Base-by-base conservation (phyloP, 2,113 vertebrate genomes). In the Leptocoma aspasia region DNA sequence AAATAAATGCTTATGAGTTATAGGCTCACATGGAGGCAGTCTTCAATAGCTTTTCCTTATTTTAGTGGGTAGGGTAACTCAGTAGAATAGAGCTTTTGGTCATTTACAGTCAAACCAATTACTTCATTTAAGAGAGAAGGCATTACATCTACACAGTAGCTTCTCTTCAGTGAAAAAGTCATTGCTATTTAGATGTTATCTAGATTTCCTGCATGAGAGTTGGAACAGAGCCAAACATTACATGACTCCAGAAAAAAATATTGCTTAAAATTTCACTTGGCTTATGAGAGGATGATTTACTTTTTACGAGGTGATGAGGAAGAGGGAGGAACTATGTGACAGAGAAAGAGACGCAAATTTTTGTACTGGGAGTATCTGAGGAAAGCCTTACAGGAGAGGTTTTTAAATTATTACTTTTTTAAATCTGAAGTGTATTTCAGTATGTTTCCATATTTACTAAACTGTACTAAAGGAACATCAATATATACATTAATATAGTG, bases 111-210 rank as follows among this genome's bases (percentile, higher is more conserved):
- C 7, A 7, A 90, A 91, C 31, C 66, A 72, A 68, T 90, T 94
- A 75, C 45, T 90, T 93, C 31, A 63, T 81, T 90, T 86, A 66
- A 60, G 54, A 92, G 37, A 73, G 50, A 92, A 90, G 42, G 53
- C 35, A 49, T 85, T 91, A 81, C 63, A 85, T 54, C 44, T 86
- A n/a, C 59, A 82, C 68, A 75, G 93, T 95, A 96, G 90, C 82
- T 89, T 96, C 76, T 90, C 82, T 95, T 90, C 66, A 93, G n/a
- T 7, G 3, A 86, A 96, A 92, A 90, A 71, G 35, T 59, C 82
- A 5, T 68, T 93, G 44, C 63, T 75, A 37, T 95, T 88, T 93
- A 91, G 87, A 90, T 91, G 64, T 82, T 96, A 83, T 90, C 71
- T 92, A 65, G 64, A 57, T 92, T 93, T 93, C 82, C 92, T 93